These are phyloP conservation scores for Archegozetes longisetosus DNA, from an alignment of 1,140 invertebrate genomes.

Conservation along the genomic window DNA sequence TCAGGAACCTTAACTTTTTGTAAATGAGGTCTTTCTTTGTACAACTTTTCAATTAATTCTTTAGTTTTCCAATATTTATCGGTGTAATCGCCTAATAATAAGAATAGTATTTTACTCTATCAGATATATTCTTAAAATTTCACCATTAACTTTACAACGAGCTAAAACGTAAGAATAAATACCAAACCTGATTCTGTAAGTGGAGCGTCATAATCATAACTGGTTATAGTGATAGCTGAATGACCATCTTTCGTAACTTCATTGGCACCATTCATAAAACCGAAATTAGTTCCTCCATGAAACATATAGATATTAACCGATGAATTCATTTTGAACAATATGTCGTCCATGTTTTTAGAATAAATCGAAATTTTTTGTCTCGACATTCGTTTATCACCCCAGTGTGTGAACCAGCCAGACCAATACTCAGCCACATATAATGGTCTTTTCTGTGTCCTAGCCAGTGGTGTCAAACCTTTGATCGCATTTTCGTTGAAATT, in stretches of 20 bases:
- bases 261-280: slow-evolving; percentile 20
- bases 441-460: slow-evolving; percentile 20
- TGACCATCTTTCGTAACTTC: slow-evolving; percentile 33
- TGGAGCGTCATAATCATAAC: slow-evolving; percentile 73
- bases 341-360: slow-evolving; percentile 18
- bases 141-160: slow-evolving; percentile 33
- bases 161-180: slow-evolving; percentile 42
- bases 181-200: slow-evolving; percentile 60
- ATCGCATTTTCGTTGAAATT: slow-evolving; percentile 9
- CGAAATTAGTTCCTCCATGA: slow-evolving; percentile 22
- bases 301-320: slow-evolving; percentile 51
- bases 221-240: slow-evolving; percentile 47
- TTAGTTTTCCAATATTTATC: slow-evolving; percentile 30
- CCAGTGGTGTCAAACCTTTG: slow-evolving; percentile 8
- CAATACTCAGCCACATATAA: slow-evolving; percentile 29
- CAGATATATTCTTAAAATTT: no score
- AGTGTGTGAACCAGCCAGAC: slow-evolving; percentile 28
- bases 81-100: slow-evolving; percentile 32
- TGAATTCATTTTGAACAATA: slow-evolving; percentile 27
- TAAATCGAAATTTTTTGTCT: slow-evolving; percentile 7
- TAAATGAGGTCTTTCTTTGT: slow-evolving; percentile 28
- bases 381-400: slow-evolving; percentile 22
- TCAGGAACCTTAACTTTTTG: slow-evolving; percentile 17
- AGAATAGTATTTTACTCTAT: no score
- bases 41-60: slow-evolving; percentile 24